Evolutionary conservation across 2,797 vertebrate species (phyloP).

Genomic region (Urophycis tenuis): DNA sequence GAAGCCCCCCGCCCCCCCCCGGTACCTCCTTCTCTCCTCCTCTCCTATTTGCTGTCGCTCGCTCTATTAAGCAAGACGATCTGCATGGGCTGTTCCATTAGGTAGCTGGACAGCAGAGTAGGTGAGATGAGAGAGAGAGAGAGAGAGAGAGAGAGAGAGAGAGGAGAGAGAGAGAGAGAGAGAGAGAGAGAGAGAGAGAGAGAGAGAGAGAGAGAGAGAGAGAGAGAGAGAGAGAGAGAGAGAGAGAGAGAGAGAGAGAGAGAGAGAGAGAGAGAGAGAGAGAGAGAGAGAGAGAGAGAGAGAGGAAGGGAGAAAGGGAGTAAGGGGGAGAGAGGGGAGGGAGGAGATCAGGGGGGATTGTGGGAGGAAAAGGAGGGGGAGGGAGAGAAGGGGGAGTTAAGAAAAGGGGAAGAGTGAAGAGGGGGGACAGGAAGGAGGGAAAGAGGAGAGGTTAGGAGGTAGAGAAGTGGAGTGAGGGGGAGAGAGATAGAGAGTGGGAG

Average conservation of each 20-base stretch:
- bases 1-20: not conserved
- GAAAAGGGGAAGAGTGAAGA: no score
- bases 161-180: not conserved
- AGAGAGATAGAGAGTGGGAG: not conserved
- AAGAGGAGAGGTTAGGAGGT: no score
- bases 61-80: conserved; percentile 56
- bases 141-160: not conserved
- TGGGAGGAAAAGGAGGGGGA: conserved; percentile 13
- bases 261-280: no score
- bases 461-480: not conserved
- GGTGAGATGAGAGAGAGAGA: conserved; percentile 38
- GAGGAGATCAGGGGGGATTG: no score
- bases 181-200: not conserved
- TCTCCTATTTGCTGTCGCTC: conserved; percentile 29
- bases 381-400: conserved; percentile 18
- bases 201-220: no score
- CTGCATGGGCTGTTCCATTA: conserved; percentile 61
- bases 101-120: conserved; percentile 50
- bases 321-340: conserved; percentile 33
- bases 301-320: conserved; percentile 21
- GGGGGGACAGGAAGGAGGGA: not conserved
- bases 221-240: no score
- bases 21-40: conserved; percentile 1
- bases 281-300: no score
- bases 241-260: no score